phyloP scores from a whole-genome alignment of 2,888 invertebrate species.

The Lysandra coridon region DNA sequence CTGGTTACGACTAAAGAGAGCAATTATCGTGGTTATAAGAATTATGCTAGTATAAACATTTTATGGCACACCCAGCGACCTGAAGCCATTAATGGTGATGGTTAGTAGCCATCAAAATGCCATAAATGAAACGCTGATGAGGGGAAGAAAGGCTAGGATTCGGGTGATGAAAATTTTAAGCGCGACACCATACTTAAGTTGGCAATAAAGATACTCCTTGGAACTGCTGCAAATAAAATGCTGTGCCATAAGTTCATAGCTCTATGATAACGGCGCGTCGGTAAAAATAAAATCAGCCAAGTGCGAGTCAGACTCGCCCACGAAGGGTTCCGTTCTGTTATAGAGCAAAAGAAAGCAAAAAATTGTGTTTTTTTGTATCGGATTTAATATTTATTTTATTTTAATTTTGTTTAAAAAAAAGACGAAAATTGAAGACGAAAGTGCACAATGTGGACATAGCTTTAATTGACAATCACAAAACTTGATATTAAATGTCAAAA shows the following conservation, averaged over 20 bases:
- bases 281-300: too few species aligned
- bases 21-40: not conserved
- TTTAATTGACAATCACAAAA: too few species aligned
- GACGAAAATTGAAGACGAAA: too few species aligned
- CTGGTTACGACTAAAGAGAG: not conserved
- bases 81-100: not conserved
- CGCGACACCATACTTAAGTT: not conserved
- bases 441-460: too few species aligned
- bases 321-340: too few species aligned
- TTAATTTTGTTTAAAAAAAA: too few species aligned
- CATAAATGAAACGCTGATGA: not conserved
- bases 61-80: not conserved
- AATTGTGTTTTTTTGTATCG: too few species aligned
- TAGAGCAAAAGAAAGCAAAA: too few species aligned
- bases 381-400: too few species aligned
- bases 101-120: conserved; percentile 4
- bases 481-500: too few species aligned
- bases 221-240: not conserved
- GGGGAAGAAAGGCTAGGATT: not conserved
- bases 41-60: not conserved
- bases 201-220: not conserved
- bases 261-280: too few species aligned
- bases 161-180: not conserved
- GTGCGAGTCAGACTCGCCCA: too few species aligned
- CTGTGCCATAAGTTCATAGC: not conserved